phyloP scores from a whole-genome alignment of 2,113 vertebrate species.

The Brachionichthys hirsutus region DNA sequence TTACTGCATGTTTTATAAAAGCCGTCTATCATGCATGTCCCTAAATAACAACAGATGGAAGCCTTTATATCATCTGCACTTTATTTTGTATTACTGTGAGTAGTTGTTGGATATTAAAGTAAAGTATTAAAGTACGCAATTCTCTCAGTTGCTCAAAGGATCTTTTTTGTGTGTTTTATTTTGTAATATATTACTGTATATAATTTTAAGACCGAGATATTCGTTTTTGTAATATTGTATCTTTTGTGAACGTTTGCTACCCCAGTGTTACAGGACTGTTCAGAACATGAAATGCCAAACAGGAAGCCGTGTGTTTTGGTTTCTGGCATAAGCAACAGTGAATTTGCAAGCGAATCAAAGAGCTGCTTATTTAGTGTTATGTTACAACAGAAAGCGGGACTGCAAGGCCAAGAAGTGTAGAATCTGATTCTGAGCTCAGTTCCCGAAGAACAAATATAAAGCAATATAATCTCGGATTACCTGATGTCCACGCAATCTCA shows the following conservation, averaged over 20 bases:
- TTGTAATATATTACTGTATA: no score
- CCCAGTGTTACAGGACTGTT: no score
- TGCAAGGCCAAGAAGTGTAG: background rate
- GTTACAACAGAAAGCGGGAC: background rate
- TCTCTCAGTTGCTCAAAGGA: background rate
- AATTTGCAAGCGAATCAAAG: background rate
- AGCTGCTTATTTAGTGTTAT: background rate
- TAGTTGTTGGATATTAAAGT: background rate
- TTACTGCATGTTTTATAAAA: no score
- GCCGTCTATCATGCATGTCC: no score
- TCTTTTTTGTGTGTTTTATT: no score
- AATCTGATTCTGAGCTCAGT: conserved; percentile 5
- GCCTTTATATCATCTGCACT: background rate
- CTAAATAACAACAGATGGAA: background rate
- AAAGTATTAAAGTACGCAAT: background rate
- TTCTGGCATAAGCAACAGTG: background rate
- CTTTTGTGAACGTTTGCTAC: no score
- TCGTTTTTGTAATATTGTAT: no score
- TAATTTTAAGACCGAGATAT: no score
- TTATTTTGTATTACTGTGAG: background rate
- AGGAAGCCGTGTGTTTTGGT: no score
- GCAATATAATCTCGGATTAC: conserved; percentile 15
- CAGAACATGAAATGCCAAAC: no score
- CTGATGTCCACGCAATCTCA: conserved; percentile 7
- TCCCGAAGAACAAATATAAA: conserved; percentile 4